phyloP scores from a whole-genome alignment of 2,797 vertebrate genomes.

The Hyperoplus lanceolatus region DNA sequence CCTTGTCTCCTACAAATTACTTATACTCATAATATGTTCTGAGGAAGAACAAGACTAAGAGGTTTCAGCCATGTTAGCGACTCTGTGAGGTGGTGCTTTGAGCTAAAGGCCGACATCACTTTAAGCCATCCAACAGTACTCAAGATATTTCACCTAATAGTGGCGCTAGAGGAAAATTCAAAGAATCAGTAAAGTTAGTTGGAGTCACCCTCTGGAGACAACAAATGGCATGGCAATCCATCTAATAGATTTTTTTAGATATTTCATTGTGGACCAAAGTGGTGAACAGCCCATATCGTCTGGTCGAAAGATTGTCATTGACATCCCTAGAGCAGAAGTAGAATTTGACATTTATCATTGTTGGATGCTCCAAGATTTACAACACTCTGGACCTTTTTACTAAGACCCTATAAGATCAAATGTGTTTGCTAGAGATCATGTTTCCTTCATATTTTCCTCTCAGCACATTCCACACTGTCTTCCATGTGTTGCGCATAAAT shows the following conservation, averaged over 20 bases:
- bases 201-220: too few relatives aligned
- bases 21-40: too few relatives aligned
- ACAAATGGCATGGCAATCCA: background rate
- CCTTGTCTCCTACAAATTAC: background rate
- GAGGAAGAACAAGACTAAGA: too few relatives aligned
- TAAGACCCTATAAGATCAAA: background rate
- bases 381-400: slow-evolving; percentile 15
- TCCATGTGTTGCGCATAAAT: slow-evolving; percentile 32
- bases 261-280: background rate
- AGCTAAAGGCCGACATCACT: background rate
- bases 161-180: background rate
- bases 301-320: background rate
- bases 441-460: slow-evolving; percentile 45
- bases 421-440: slow-evolving; percentile 14
- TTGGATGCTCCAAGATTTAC: slow-evolving; percentile 5
- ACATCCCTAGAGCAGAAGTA: background rate
- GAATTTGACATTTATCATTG: background rate
- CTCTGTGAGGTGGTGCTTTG: background rate
- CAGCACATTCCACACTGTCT: slow-evolving; percentile 47
- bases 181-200: background rate
- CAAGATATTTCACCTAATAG: background rate
- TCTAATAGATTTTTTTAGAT: background rate
- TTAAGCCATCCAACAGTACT: background rate
- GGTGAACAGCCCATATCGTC: too few relatives aligned
- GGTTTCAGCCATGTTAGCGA: background rate